Evolutionary conservation across 2,797 vertebrate genomes (phyloP), one percentile per base, ranked within the genome.

Genomic region (Vireo griseus): DNA sequence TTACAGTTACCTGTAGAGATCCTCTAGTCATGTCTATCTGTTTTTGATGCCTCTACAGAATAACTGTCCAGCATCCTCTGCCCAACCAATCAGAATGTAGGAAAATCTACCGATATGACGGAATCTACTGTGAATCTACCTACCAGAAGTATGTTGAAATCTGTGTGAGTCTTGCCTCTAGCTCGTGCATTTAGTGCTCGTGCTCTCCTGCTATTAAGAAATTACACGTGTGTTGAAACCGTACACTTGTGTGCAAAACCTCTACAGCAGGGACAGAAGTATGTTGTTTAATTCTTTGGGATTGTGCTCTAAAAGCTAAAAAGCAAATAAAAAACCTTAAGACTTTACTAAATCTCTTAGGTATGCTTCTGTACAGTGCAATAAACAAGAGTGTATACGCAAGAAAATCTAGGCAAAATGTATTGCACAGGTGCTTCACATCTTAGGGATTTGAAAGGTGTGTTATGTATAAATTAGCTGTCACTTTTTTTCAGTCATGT

Each of bases 391-490:
- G 97, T 94, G 97, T 98, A 96, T 95, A 96, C 33, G 90, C 84
- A 97, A 96, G 96, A 96, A 98, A 97, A 97, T 97, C 97, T 97
- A 96, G 45, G 97, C 95, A 98, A 97, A 98, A 97, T 98, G 98
- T 98, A 97, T 98, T 96, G 98, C 98, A 98, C 98, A 98, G 98
- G 98, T 98, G 98, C 98, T 98, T 97, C 96, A 97, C 98, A 98
- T 98, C 98, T 98, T 98, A 98, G 98, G 98, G 98, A 98, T 98
- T 98, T 98, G 98, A 98, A 98, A 98, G 98, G 98, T 98, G 98
- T 98, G 98, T 98, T 98, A 98, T 98, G 98, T 98, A 98, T 99
- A 98, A 99, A 99, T 99, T 98, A 98, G 98, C 98, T 98, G 98
- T 99, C 98, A 99, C 98, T 98, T 98, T 99, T 98, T 98, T 98